These are phyloP conservation scores for Chloroceryle aenea DNA, from an alignment of 2,113 vertebrate genomes.

Conservation along the genomic window DNA sequence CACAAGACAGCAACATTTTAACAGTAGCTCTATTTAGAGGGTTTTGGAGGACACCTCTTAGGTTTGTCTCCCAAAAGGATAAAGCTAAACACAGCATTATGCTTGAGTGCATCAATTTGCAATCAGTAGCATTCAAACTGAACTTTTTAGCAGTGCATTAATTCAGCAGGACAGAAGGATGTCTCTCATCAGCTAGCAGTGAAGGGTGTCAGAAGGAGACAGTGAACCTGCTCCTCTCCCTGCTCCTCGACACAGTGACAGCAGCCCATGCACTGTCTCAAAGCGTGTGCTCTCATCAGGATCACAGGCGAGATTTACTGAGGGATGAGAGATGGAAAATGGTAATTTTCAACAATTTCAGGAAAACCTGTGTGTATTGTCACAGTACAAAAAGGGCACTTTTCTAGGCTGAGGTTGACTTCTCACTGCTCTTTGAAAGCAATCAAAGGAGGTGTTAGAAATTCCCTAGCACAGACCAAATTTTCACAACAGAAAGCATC, in stretches of 20 bases:
- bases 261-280: neutral
- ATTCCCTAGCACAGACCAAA: neutral
- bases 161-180: neutral
- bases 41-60: conserved; percentile 17
- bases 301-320: neutral
- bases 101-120: neutral
- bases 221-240: neutral
- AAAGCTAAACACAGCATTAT: conserved; percentile 34
- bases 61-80: neutral
- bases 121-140: conserved; percentile 36
- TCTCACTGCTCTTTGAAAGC: neutral
- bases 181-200: neutral
- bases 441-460: neutral
- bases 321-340: neutral
- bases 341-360: conserved; percentile 26
- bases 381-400: neutral
- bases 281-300: neutral
- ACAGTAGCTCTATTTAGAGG: neutral
- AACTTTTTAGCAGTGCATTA: conserved; percentile 1
- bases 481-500: conserved; percentile 13
- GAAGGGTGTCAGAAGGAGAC: neutral
- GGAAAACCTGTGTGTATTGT: neutral
- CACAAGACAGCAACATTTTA: neutral
- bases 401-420: neutral
- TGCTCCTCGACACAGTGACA: neutral